Evolutionary conservation across 2,797 vertebrate species (phyloP).

Genomic region (Notoglanidium macrostoma): DNA sequence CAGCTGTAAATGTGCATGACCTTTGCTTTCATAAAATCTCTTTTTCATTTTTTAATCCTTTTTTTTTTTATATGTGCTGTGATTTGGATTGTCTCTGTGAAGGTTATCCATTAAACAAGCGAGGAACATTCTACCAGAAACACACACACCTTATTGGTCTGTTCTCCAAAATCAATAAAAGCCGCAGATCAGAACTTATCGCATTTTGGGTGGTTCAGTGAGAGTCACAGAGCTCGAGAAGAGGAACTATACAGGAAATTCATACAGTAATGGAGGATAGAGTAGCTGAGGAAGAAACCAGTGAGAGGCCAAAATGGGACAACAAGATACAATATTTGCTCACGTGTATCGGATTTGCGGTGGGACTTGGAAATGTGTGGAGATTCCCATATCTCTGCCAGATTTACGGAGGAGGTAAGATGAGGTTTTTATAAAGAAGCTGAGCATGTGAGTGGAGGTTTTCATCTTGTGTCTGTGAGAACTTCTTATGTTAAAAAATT

Average conservation of each 20-base stretch:
- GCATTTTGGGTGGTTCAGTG: not conserved
- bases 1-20: not conserved
- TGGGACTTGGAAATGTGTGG: slow-evolving; percentile 92
- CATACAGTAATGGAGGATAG: slow-evolving; percentile 5
- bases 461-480: not conserved
- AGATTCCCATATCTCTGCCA: slow-evolving; percentile 91
- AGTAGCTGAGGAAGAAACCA: slow-evolving; percentile 11
- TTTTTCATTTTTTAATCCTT: slow-evolving; percentile 18
- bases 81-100: not conserved
- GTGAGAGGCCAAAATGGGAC: slow-evolving; percentile 76
- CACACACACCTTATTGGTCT: not conserved
- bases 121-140: slow-evolving; percentile 9
- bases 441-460: not conserved
- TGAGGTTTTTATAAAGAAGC: not conserved
- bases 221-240: not conserved
- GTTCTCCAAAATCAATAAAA: slow-evolving; percentile 6
- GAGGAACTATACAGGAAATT: not conserved
- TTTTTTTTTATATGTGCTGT: slow-evolving; percentile 18
- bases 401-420: slow-evolving; percentile 86
- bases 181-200: slow-evolving; percentile 21
- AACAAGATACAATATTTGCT: slow-evolving; percentile 88
- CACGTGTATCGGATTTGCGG: slow-evolving; percentile 86
- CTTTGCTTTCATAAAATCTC: slow-evolving; percentile 32
- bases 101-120: slow-evolving; percentile 70
- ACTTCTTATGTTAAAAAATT: not conserved